Evolutionary conservation across 2,113 vertebrate genomes (phyloP).

Genomic region (Apteryx mantelli): DNA sequence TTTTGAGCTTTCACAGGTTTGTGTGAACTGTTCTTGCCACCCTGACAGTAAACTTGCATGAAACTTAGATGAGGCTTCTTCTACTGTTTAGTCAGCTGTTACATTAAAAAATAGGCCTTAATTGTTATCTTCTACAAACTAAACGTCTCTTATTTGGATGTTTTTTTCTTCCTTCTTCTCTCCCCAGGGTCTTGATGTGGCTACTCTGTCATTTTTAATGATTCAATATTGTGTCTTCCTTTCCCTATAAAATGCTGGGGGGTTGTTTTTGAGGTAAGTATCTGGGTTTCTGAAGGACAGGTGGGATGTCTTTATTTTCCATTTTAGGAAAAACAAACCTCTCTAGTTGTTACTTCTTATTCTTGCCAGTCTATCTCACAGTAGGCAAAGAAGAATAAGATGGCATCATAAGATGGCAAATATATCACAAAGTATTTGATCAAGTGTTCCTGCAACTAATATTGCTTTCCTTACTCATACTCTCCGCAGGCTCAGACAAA

Average conservation of each 20-base stretch:
- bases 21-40: background rate
- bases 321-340: background rate
- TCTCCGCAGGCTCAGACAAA: background rate
- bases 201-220: background rate
- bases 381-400: background rate
- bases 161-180: background rate
- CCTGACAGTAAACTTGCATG: background rate
- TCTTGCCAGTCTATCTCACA: background rate
- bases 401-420: background rate
- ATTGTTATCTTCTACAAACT: background rate
- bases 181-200: background rate
- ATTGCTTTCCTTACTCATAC: background rate
- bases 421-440: background rate
- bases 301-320: background rate
- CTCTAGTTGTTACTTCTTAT: background rate
- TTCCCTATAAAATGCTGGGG: background rate
- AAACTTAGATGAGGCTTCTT: background rate
- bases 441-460: background rate
- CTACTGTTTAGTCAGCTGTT: background rate
- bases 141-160: background rate
- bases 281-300: background rate
- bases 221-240: accelerated
- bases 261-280: background rate
- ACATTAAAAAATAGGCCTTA: background rate
- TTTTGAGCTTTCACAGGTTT: background rate